phyloP scores from a whole-genome alignment of 2,113 vertebrate genomes.

The Hypocryptadius cinnamomeus region DNA sequence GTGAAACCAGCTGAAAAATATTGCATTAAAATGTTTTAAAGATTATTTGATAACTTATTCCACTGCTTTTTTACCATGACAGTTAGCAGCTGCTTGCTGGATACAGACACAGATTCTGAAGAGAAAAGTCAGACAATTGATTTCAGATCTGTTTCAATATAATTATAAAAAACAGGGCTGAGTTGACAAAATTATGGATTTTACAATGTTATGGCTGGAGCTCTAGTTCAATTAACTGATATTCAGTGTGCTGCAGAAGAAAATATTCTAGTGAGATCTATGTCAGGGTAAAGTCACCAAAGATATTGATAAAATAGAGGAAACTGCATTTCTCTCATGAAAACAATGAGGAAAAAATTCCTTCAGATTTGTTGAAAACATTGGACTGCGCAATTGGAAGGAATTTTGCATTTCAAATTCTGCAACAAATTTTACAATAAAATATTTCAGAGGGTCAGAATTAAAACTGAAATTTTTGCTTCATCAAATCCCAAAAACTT shows the following conservation, averaged over 20 bases:
- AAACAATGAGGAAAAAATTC: neutral
- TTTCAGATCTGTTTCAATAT: neutral
- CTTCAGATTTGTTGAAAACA: neutral
- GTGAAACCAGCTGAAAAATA: neutral
- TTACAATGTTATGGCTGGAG: neutral
- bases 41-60: neutral
- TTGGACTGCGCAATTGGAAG: neutral
- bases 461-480: neutral
- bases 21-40: neutral
- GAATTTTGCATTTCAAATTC: neutral
- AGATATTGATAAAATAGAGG: neutral
- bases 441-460: neutral
- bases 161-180: neutral
- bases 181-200: neutral
- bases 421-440: neutral
- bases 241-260: neutral
- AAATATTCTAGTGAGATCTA: neutral
- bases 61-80: neutral
- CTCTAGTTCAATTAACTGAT: neutral
- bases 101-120: neutral
- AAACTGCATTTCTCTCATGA: neutral
- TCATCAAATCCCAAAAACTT: neutral
- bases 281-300: neutral
- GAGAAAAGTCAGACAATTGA: neutral
- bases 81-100: neutral